These are phyloP conservation scores for Operophtera brumata DNA, from an alignment of 2,888 invertebrate genomes.

Conservation along the genomic window DNA sequence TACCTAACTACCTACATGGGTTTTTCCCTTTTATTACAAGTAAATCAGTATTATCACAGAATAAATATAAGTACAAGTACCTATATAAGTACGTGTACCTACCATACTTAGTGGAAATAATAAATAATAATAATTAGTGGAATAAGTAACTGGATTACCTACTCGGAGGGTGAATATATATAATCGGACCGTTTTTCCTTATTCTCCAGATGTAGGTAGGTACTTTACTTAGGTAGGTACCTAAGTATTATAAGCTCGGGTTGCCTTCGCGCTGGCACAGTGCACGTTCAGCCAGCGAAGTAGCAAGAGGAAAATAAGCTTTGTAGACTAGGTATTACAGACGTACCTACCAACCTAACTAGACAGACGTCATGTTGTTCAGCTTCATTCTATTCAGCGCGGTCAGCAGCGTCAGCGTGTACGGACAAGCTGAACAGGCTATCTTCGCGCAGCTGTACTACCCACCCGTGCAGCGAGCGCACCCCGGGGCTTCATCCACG, in stretches of 20 bases:
- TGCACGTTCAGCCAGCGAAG: not conserved
- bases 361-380: not conserved
- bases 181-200: not conserved
- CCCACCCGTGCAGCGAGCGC: constrained; percentile 18
- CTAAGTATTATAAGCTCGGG: not conserved
- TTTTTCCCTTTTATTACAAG: not conserved
- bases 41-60: too few species aligned
- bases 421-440: constrained; percentile 33
- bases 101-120: too few species aligned
- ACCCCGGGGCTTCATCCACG: not conserved
- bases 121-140: too few species aligned
- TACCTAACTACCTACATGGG: too few species aligned
- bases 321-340: too few species aligned
- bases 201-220: not conserved
- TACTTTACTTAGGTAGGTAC: too few species aligned
- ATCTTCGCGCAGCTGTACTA: constrained; percentile 33
- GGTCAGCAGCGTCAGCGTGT: constrained; percentile 1
- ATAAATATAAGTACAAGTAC: too few species aligned
- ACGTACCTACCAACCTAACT: too few species aligned
- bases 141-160: too few species aligned
- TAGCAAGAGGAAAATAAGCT: not conserved
- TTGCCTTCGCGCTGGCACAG: not conserved
- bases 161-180: too few species aligned
- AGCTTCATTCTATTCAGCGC: not conserved
- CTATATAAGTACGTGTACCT: too few species aligned